Evolutionary conservation across 2,113 vertebrate genomes (phyloP).

Genomic region (Poicephalus meyeri): DNA sequence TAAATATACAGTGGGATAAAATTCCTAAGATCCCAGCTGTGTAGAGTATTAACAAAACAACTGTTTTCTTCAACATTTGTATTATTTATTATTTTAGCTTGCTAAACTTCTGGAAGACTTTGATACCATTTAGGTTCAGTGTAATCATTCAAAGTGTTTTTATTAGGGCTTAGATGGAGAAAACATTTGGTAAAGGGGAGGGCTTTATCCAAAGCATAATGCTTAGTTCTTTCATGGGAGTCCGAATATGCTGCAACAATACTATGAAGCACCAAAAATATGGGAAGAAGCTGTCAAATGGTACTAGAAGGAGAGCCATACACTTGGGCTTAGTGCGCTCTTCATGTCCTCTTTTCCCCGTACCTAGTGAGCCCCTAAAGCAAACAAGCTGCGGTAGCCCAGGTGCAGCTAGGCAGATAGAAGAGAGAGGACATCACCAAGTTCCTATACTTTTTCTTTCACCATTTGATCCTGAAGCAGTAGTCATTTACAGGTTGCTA

Average conservation of each 20-base stretch:
- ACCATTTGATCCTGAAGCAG: neutral
- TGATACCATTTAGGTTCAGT: neutral
- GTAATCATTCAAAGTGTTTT: constrained; percentile 8
- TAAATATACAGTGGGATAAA: constrained; percentile 17
- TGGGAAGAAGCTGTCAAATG: neutral
- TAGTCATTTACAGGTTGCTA: neutral
- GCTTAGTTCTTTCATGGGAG: neutral
- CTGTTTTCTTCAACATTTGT: constrained; percentile 1
- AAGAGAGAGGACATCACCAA: neutral
- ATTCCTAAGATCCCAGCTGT: constrained; percentile 36
- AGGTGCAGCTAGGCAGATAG: neutral
- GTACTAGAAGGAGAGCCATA: neutral
- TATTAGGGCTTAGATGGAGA: neutral
- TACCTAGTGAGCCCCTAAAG: neutral
- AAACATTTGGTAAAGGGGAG: neutral
- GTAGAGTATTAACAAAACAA: constrained; percentile 37
- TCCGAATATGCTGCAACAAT: neutral
- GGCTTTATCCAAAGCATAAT: neutral
- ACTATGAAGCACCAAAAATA: neutral
- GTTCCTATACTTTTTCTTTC: neutral
- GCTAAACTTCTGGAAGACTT: constrained; percentile 16
- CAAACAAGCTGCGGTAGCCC: neutral
- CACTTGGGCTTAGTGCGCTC: neutral
- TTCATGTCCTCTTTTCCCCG: neutral
- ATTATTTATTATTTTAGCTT: constrained; percentile 30